Base-by-base conservation (phyloP, 2,113 vertebrate genomes). In the cat (Felis catus) region DNA sequence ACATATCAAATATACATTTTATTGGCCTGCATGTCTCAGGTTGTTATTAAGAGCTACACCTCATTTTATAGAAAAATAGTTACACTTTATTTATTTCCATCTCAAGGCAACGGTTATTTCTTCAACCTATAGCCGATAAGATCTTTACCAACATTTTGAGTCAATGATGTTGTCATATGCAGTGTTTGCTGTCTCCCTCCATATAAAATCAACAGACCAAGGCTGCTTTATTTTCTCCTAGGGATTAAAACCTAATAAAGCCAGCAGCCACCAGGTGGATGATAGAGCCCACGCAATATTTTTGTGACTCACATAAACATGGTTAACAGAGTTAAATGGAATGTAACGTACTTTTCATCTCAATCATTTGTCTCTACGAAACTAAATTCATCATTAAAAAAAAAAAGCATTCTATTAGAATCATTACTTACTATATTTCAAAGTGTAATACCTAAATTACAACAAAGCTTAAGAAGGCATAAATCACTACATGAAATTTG, bases 231-330 rank as follows among this genome's bases (percentile, higher is more conserved):
- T 93, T 92, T 94, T 78, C 18, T 85, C 25, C 16, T 14, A 53
- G 71, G 93, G 25, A 88, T 82, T 93, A 48, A 66, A 85, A 18
- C 74, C 83, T 58, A 91, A 88, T 85, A 88, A 89, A 89, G 45
- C 27, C 13, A 94, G 70, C 36, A 31, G 61, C 16, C 48, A 76
- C 7, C 7, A 51, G 86, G 70, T 80, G 29, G 41, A 94, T 73
- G 23, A 11, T 13, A 83, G n/a, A 80, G 53, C 6, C 45, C 23
- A 94, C 4, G 14, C 7, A 65, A 55, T 83, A 61, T 89, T 97
- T 93, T 48, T 65, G 45, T 55, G 53, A 51, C 33, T 63, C 36
- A 51, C 10, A 82, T 66, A 95, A 83, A 66, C 45, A n/a, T 16
- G 58, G 39, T 91, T 86, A 86, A 91, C 25, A n/a, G 51, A 83